Evolutionary conservation across 2,113 vertebrate species (phyloP).

Genomic region (Gasterosteus aculeatus): DNA sequence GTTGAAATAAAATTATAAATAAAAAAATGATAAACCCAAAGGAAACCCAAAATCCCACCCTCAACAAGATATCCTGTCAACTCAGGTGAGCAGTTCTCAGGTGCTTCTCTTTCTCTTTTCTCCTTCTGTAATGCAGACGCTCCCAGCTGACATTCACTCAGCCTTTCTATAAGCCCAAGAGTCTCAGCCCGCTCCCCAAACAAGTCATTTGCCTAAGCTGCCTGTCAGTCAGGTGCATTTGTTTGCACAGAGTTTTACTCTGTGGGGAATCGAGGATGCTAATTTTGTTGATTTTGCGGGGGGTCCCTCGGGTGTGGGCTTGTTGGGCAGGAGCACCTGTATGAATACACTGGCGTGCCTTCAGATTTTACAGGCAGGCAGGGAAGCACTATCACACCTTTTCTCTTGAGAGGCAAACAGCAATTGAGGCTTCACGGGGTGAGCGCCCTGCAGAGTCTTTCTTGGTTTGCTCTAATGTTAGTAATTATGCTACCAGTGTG

Average conservation of each 20-base stretch:
- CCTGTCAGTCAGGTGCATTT: slow-evolving; percentile 65
- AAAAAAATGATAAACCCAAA: slow-evolving; percentile 14
- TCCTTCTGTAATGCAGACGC: slow-evolving; percentile 62
- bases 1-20: neutral
- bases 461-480: slow-evolving; percentile 71
- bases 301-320: slow-evolving; percentile 72
- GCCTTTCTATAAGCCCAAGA: slow-evolving; percentile 50
- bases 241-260: slow-evolving; percentile 74
- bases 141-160: slow-evolving; percentile 57
- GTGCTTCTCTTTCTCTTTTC: slow-evolving; percentile 52
- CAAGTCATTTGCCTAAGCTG: slow-evolving; percentile 72
- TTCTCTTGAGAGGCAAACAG: slow-evolving; percentile 66
- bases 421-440: slow-evolving; percentile 62
- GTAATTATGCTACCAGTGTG: slow-evolving; percentile 80
- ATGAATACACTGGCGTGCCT: slow-evolving; percentile 57
- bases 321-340: slow-evolving; percentile 54
- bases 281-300: slow-evolving; percentile 73
- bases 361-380: slow-evolving; percentile 54
- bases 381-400: slow-evolving; percentile 62
- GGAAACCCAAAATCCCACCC: slow-evolving; percentile 44
- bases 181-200: slow-evolving; percentile 57
- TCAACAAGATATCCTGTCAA: slow-evolving; percentile 35
- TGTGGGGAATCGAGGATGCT: slow-evolving; percentile 64
- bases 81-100: slow-evolving; percentile 60
- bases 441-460: slow-evolving; percentile 76